Conservation (phyloP, 2,888 invertebrate species). For the Vannuccia rotundouncinata region DNA sequence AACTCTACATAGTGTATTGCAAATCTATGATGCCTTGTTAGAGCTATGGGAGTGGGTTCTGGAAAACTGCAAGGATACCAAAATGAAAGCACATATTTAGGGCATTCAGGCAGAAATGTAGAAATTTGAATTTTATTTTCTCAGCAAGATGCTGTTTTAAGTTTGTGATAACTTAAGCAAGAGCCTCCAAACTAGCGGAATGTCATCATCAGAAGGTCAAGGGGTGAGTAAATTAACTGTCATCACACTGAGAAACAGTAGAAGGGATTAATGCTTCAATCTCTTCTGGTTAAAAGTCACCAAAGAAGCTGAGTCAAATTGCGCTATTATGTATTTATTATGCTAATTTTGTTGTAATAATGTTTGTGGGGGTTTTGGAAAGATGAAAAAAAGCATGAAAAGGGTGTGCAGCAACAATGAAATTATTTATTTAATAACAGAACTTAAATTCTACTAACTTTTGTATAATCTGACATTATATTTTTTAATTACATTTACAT, state of each 20-base stretch:
- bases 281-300: constrained; percentile 26
- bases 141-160: constrained; percentile 17
- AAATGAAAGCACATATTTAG: constrained; percentile 16
- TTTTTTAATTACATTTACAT: too few species aligned
- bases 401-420: too few species aligned
- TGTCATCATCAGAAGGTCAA: constrained; percentile 23
- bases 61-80: constrained; percentile 15
- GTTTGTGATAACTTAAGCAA: constrained; percentile 19
- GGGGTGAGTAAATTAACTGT: constrained; percentile 22
- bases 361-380: too few species aligned
- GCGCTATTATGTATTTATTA: too few species aligned
- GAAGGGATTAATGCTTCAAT: background rate
- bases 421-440: background rate
- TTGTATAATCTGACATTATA: too few species aligned
- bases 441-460: too few species aligned
- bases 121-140: constrained; percentile 8
- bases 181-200: constrained; percentile 19
- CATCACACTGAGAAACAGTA: constrained; percentile 21
- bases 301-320: constrained; percentile 16
- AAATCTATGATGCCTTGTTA: constrained; percentile 9
- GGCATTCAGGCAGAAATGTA: constrained; percentile 4
- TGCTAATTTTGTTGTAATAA: too few species aligned
- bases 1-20: constrained; percentile 15
- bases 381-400: too few species aligned
- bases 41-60: constrained; percentile 17